These are phyloP conservation scores for Catostylus mosaicus DNA, from an alignment of 30 jellyfish, hydroid and myxozoan species.

Conservation along the genomic window DNA sequence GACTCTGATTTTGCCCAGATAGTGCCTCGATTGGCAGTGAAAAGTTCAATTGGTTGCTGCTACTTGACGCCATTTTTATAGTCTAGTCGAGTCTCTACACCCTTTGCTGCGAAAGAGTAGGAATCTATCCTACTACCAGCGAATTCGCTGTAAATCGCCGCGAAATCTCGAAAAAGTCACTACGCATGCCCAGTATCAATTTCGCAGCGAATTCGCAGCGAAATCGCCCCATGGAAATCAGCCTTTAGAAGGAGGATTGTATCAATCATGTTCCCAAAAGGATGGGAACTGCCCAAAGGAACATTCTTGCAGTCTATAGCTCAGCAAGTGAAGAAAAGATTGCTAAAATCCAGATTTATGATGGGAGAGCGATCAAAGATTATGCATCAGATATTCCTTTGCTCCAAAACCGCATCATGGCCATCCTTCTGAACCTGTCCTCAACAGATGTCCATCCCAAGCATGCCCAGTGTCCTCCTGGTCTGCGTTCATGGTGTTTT, in stretches of 20 bases:
- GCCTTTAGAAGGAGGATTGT: constrained; percentile 29
- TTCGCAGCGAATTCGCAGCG: too few species aligned
- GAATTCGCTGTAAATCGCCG: too few species aligned
- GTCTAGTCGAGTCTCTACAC: too few species aligned
- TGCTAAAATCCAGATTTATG: constrained; percentile 12
- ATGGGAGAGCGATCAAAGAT: constrained; percentile 30
- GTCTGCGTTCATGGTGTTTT: constrained; percentile 51
- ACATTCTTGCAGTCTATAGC: constrained; percentile 38
- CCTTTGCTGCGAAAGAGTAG: too few species aligned
- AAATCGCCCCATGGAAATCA: too few species aligned
- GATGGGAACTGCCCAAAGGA: constrained; percentile 27
- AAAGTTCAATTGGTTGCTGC: too few species aligned
- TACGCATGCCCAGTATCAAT: too few species aligned
- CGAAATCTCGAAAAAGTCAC: too few species aligned
- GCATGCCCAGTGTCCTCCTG: constrained; percentile 49
- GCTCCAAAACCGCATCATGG: constrained; percentile 10
- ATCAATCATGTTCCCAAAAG: constrained; percentile 22
- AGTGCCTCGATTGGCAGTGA: too few species aligned
- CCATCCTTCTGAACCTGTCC: constrained; percentile 26
- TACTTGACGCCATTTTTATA: too few species aligned
- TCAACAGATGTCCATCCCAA: constrained; percentile 31
- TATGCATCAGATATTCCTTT: neutral
- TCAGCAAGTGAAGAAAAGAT: constrained; percentile 9
- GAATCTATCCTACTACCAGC: too few species aligned
- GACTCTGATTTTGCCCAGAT: too few species aligned